Evolutionary conservation across 2,888 invertebrate genomes (phyloP), one percentile per base, ranked within the genome.

Genomic region (Agrypnus murinus): DNA sequence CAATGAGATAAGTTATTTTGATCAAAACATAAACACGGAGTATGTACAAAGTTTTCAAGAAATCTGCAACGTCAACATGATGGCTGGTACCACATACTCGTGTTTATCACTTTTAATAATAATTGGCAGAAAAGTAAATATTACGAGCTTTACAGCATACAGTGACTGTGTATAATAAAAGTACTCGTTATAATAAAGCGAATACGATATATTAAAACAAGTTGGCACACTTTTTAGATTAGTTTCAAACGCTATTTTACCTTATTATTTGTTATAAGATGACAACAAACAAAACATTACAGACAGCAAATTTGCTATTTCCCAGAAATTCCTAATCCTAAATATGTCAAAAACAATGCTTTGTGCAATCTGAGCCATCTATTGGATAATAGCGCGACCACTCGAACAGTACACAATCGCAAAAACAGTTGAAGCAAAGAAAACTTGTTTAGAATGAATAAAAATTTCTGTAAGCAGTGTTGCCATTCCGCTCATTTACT

Each of bases 1-100:
- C 78, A 79, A 78, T 78, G 59, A 62, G 65, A 67, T 45, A 65
- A 65, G 69, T 69, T 72, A 74, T 73, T 77, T 72, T 74, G 75
- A 75, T 75, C 75, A 77, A 78, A 79, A 78, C 77, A 75, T 67
- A 76, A 72, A 74, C 72, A 72, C 62, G 43, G 53, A 62, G 48
- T 53, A 65, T 40, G 74, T 75, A 77, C 76, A 77, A 73, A 12
- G 48, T 69, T 74, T 74, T 74, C 76, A 77, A 62, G 66, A 77
- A 71, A 72, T 71, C 63, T 72, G 71, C 75, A 77, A 74, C 76
- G 74, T 74, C 74, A 77, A 77, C 73, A 74, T 67, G 67, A 72
- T 65, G 69, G 63, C 43, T 10, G 57, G 14, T 50, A 14, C n/a
- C n/a, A 14, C 43, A 43, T 19, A 15, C 45, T 65, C 55, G 45